Percentiles rank a stretch among this genome's conserved stretches.
phyloP scores from a whole-genome alignment of 2,113 vertebrate genomes.

The Geococcyx californianus region DNA sequence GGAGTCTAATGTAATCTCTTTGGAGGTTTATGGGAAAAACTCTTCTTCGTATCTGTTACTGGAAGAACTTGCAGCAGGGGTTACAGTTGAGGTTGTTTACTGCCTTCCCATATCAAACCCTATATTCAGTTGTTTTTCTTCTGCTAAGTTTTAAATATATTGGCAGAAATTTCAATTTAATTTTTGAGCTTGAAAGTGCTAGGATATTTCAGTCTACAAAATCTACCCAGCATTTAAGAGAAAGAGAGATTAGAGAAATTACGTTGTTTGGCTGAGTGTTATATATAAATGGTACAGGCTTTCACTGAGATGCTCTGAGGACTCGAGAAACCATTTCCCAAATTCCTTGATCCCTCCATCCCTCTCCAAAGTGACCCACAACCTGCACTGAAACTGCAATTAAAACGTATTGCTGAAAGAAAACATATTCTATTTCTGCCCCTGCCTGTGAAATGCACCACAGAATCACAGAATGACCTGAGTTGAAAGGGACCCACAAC shows the following conservation, averaged over 20 bases:
- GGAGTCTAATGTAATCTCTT: background rate
- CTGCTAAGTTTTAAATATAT: background rate
- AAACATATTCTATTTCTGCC: rapidly evolving
- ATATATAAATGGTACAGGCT: background rate
- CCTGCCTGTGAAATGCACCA: background rate
- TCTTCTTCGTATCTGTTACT: background rate
- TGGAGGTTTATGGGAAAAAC: background rate
- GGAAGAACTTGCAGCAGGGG: background rate
- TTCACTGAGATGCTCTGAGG: background rate
- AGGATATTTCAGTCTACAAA: background rate
- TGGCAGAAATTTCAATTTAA: background rate
- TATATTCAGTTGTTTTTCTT: background rate
- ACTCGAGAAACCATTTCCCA: background rate
- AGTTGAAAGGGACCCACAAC: too few species aligned
- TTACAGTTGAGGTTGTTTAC: background rate
- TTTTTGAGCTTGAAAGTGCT: background rate
- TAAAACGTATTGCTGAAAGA: background rate
- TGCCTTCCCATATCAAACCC: background rate
- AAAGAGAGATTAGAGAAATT: background rate
- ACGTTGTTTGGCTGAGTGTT: background rate
- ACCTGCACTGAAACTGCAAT: background rate
- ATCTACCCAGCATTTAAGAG: background rate
- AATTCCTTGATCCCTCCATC: background rate
- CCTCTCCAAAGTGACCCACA: rapidly evolving
- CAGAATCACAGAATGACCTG: too few species aligned